A percentile compares a stretch with the other conserved stretches of the same genome.
Evolutionary conservation across 2,888 invertebrate genomes (phyloP).

Genomic region (Anoncus sp.): DNA sequence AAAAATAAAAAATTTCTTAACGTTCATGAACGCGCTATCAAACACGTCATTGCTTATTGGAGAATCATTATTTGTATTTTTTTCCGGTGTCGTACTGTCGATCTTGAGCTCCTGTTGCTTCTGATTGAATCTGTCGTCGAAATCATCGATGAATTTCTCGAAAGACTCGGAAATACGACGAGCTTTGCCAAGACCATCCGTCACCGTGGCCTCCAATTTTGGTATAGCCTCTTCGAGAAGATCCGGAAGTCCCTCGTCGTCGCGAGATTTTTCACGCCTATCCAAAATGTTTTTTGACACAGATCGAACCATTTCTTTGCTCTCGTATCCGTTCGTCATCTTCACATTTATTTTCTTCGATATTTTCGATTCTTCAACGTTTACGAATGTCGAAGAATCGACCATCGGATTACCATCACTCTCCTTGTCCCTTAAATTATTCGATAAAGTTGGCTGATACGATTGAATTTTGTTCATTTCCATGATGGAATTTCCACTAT

Average conservation of each 20-base stretch:
- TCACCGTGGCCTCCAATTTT: conserved; percentile 70
- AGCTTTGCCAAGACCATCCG: conserved; percentile 68
- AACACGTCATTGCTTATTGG: conserved; percentile 64
- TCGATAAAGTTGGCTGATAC: background rate
- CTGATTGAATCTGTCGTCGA: conserved; percentile 67
- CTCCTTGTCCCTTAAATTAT: background rate
- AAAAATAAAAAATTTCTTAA: conserved; percentile 74
- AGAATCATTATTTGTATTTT: conserved; percentile 24
- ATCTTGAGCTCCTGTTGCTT: conserved; percentile 33
- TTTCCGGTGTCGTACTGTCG: conserved; percentile 28
- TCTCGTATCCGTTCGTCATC: conserved; percentile 21
- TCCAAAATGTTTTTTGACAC: background rate
- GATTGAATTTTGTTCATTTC: background rate
- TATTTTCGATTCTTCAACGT: background rate
- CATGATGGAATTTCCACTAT: conserved; percentile 2
- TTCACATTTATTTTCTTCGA: conserved; percentile 40
- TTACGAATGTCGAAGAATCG: background rate
- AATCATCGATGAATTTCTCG: conserved; percentile 71
- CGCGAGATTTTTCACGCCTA: background rate
- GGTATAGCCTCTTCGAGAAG: conserved; percentile 71
- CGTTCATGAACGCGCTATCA: conserved; percentile 62
- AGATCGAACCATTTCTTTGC: background rate
- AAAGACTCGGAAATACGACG: conserved; percentile 72
- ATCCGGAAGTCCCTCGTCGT: conserved; percentile 62
- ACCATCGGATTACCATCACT: background rate